These are phyloP conservation scores for Cuculus canorus DNA, from an alignment of 2,797 vertebrate species.

Conservation along the genomic window DNA sequence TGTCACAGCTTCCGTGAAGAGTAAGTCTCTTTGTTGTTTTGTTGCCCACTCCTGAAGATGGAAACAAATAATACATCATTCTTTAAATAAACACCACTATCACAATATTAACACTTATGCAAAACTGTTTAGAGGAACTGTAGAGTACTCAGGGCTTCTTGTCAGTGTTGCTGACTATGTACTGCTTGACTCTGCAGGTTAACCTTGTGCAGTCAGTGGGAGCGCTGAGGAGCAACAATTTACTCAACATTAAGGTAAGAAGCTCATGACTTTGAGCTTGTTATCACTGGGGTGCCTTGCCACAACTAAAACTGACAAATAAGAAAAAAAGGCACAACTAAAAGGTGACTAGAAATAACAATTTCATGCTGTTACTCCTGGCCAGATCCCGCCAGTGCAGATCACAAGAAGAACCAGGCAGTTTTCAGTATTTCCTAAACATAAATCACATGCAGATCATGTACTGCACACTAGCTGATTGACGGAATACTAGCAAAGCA, in stretches of 20 bases:
- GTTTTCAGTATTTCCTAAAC: slow-evolving; percentile 13
- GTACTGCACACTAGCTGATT: background rate
- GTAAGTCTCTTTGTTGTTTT: background rate
- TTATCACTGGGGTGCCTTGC: background rate
- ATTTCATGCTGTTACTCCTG: background rate
- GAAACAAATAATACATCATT: background rate
- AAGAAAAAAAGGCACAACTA: background rate
- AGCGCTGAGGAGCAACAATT: background rate
- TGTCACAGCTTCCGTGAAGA: background rate
- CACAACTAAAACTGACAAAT: background rate
- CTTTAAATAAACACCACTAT: background rate
- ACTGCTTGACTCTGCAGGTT: background rate
- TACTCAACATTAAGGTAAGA: background rate
- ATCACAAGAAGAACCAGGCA: background rate
- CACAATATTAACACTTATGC: background rate
- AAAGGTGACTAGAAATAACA: background rate
- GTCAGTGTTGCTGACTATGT: background rate
- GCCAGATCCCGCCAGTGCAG: background rate
- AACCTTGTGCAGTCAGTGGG: background rate
- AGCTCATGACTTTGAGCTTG: background rate
- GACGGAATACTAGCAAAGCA: background rate
- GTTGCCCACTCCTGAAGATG: background rate
- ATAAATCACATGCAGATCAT: background rate
- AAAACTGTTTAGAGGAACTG: background rate
- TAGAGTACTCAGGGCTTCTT: background rate